Conservation (phyloP, 2,113 vertebrate species). For the Sceloporus tristichus region DNA sequence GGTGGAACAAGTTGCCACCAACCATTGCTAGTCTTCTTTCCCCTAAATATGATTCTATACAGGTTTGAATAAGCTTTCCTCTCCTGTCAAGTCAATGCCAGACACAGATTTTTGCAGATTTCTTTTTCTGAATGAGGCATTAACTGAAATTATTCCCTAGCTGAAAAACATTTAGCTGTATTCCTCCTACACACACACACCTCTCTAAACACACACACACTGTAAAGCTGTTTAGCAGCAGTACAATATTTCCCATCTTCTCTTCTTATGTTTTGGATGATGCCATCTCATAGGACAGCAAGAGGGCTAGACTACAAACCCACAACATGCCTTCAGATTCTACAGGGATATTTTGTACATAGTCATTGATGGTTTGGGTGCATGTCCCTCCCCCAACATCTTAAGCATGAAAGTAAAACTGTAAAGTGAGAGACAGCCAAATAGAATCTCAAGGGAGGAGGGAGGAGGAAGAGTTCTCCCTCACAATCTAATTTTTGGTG, state of each 20-base stretch:
- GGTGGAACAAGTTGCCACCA: not conserved
- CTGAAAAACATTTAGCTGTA: not conserved
- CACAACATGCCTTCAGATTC: not conserved
- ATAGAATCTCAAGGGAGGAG: no score
- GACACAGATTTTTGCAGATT: not conserved
- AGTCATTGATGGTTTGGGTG: no score
- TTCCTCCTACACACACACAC: no score
- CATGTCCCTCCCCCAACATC: not conserved
- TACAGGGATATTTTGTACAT: not conserved
- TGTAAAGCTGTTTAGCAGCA: no score
- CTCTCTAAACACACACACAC: no score
- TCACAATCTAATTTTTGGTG: not conserved
- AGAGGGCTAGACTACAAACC: not conserved
- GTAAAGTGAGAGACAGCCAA: no score
- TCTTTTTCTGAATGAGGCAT: not conserved
- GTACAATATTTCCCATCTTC: no score
- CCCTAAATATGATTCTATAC: not conserved
- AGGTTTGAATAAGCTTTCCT: not conserved
- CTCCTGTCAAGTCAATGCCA: not conserved
- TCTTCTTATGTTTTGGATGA: no score
- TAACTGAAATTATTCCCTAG: not conserved
- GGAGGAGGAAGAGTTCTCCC: not conserved
- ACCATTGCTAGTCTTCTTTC: not conserved
- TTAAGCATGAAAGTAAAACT: not conserved
- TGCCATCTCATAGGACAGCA: not conserved